Conservation (phyloP, 2,888 invertebrate genomes). For the Drosophila emarginata region DNA sequence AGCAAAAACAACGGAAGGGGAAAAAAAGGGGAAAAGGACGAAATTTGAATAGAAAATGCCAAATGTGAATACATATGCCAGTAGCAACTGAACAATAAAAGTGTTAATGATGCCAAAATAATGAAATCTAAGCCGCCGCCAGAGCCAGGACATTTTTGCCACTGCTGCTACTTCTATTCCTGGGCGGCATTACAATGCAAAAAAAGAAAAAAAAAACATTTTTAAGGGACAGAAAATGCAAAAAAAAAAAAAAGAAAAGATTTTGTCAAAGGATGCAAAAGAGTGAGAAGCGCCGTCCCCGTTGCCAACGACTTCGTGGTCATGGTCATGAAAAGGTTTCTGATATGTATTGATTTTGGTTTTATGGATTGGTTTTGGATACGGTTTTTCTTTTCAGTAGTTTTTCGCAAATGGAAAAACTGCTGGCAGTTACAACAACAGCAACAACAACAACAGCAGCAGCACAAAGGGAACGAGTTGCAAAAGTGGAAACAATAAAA, state of each 20-base stretch:
- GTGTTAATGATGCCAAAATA: conserved; percentile 78
- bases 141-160: conserved; percentile 7
- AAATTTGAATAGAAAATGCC: conserved; percentile 44
- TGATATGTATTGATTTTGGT: conserved; percentile 17
- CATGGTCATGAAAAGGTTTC: conserved; percentile 42
- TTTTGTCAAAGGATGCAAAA: conserved; percentile 67
- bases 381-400: conserved; percentile 25
- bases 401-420: conserved; percentile 55
- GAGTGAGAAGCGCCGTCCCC: conserved; percentile 51
- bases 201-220: conserved; percentile 44
- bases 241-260: conserved; percentile 49
- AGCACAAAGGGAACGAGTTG: conserved; percentile 67
- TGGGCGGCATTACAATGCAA: conserved; percentile 63
- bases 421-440: conserved; percentile 35
- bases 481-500: conserved; percentile 45
- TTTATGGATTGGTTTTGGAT: conserved; percentile 16
- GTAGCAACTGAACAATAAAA: conserved; percentile 57
- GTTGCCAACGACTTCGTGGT: conserved; percentile 47
- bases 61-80: conserved; percentile 19
- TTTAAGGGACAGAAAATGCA: conserved; percentile 29
- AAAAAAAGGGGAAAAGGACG: conserved; percentile 8
- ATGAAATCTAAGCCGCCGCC: conserved; percentile 46
- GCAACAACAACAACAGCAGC: conserved; percentile 27
- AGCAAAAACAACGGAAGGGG: conserved; percentile 19
- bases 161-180: neutral